phyloP scores from a whole-genome alignment of 2,888 invertebrate genomes.

The Phengaris arion region DNA sequence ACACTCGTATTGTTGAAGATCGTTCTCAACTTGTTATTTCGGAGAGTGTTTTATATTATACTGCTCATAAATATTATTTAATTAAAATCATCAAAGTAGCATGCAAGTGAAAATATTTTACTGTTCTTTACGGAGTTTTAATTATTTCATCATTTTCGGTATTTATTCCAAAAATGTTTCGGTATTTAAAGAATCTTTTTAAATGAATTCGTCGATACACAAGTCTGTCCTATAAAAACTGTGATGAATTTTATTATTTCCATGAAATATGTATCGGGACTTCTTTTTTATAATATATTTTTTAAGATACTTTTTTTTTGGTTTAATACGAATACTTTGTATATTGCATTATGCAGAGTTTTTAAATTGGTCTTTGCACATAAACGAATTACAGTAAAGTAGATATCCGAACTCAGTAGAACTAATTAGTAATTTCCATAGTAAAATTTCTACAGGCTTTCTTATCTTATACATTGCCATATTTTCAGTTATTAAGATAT shows the following conservation, averaged over 20 bases:
- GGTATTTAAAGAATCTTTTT: not conserved
- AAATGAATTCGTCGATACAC: not conserved
- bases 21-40: not conserved
- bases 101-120: not conserved
- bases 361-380: too few species aligned
- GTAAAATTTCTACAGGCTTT: too few species aligned
- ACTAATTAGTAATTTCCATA: too few species aligned
- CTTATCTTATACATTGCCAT: too few species aligned
- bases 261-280: not conserved
- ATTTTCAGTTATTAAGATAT: too few species aligned
- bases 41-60: not conserved
- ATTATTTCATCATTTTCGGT: not conserved
- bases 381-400: too few species aligned
- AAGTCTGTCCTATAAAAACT: not conserved
- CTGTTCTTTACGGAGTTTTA: not conserved
- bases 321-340: too few species aligned
- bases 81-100: not conserved
- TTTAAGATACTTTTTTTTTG: too few species aligned
- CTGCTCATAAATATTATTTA: not conserved
- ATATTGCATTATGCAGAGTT: too few species aligned
- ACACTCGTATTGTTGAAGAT: not conserved
- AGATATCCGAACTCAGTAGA: too few species aligned
- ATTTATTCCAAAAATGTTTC: not conserved
- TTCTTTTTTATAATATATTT: not conserved
- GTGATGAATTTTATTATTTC: not conserved